Evolutionary conservation across 2,888 invertebrate genomes (phyloP).

Genomic region (Archips xylosteana): DNA sequence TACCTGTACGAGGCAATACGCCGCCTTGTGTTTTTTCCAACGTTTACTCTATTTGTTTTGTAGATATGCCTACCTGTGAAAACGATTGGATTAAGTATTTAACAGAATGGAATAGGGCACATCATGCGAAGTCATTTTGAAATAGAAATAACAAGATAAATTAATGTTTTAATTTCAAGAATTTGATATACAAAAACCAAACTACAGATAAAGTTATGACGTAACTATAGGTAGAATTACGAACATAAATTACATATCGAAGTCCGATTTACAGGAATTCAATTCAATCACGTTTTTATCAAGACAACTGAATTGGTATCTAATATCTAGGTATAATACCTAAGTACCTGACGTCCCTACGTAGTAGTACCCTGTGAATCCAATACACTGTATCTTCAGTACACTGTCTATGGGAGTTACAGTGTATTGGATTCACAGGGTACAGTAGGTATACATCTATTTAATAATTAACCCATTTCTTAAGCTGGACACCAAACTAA

Average conservation of each 20-base stretch:
- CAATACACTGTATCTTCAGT: too few species aligned
- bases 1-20: too few species aligned
- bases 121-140: background rate
- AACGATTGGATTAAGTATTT: background rate
- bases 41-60: too few species aligned
- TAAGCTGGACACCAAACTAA: background rate
- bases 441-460: background rate
- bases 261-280: background rate
- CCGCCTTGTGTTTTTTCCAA: too few species aligned
- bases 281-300: background rate
- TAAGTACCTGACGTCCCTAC: background rate
- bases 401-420: too few species aligned
- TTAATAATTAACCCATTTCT: background rate
- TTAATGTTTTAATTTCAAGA: background rate
- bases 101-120: background rate
- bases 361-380: too few species aligned
- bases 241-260: background rate
- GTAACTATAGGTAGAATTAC: background rate
- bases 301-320: background rate
- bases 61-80: background rate
- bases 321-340: background rate
- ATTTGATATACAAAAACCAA: background rate
- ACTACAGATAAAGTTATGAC: background rate
- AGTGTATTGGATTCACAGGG: too few species aligned
- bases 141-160: background rate